Conservation (phyloP, 2,113 vertebrate genomes). For the Marmota monax region DNA sequence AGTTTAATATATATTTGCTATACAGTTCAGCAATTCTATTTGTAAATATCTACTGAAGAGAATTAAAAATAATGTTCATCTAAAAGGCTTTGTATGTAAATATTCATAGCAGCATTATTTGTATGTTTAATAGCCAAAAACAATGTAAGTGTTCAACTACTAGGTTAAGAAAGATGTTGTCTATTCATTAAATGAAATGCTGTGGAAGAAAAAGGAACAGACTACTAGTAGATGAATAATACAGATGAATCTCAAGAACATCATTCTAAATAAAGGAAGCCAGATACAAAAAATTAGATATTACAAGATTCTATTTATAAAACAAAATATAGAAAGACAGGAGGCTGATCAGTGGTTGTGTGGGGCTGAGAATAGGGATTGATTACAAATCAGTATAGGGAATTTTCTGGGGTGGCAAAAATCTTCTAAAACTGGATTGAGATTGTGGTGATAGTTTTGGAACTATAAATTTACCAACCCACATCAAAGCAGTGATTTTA, state of each 20-base stretch:
- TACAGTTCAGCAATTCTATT: slow-evolving; percentile 13
- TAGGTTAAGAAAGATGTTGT: background rate
- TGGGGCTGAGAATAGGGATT: background rate
- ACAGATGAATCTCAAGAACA: slow-evolving; percentile 3
- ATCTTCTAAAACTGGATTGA: background rate
- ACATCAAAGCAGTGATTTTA: slow-evolving; percentile 3
- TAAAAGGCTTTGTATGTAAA: background rate
- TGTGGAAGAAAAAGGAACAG: background rate
- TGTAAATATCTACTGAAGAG: background rate
- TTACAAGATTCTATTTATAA: background rate
- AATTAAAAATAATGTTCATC: background rate
- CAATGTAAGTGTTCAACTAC: background rate
- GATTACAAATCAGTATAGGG: background rate
- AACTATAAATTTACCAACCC: background rate
- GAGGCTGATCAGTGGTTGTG: background rate
- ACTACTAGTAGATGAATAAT: background rate
- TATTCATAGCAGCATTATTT: background rate
- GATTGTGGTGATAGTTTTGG: background rate
- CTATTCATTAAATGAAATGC: background rate
- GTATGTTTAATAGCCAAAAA: background rate
- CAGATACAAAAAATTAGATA: background rate
- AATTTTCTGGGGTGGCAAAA: background rate
- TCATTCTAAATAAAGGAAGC: background rate
- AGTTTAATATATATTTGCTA: background rate
- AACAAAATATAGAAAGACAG: background rate